Conservation (phyloP, 2,113 vertebrate species). For the Triplophysa siluroides region DNA sequence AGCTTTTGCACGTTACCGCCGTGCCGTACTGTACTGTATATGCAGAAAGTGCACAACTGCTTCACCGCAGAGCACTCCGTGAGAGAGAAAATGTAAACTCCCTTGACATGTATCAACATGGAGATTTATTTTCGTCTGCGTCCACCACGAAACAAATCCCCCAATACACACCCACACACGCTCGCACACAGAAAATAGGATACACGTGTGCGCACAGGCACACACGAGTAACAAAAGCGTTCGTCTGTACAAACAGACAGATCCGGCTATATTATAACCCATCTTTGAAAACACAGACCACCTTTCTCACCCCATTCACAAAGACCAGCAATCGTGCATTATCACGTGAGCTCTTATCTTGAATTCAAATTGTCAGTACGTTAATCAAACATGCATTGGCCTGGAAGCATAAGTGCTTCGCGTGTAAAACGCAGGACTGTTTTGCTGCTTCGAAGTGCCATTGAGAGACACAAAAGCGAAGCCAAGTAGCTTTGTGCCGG, state of each 20-base stretch:
- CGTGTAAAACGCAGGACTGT: background rate
- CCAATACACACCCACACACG: conserved; percentile 18
- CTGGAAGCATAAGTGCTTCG: conserved; percentile 8
- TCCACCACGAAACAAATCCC: conserved; percentile 34
- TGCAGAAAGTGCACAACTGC: background rate
- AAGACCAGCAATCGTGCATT: background rate
- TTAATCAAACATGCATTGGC: conserved; percentile 34
- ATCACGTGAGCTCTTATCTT: conserved; percentile 12
- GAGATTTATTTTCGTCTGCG: conserved; percentile 36
- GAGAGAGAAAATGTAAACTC: conserved; percentile 42
- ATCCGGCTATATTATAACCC: conserved; percentile 9
- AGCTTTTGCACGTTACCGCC: background rate
- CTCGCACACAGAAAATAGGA: conserved; percentile 6
- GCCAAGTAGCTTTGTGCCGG: background rate
- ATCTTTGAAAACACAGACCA: conserved; percentile 3
- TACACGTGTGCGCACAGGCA: conserved; percentile 25
- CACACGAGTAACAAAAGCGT: conserved; percentile 10
- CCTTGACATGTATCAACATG: conserved; percentile 33
- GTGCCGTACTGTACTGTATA: background rate
- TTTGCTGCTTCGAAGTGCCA: background rate
- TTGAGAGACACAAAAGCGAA: conserved; percentile 22
- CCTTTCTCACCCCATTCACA: background rate
- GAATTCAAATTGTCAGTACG: conserved; percentile 8
- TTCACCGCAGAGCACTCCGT: conserved; percentile 6
- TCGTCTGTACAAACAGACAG: conserved; percentile 7